phyloP scores from a whole-genome alignment of 2,797 vertebrate genomes.

The Buphagus erythrorhynchus region DNA sequence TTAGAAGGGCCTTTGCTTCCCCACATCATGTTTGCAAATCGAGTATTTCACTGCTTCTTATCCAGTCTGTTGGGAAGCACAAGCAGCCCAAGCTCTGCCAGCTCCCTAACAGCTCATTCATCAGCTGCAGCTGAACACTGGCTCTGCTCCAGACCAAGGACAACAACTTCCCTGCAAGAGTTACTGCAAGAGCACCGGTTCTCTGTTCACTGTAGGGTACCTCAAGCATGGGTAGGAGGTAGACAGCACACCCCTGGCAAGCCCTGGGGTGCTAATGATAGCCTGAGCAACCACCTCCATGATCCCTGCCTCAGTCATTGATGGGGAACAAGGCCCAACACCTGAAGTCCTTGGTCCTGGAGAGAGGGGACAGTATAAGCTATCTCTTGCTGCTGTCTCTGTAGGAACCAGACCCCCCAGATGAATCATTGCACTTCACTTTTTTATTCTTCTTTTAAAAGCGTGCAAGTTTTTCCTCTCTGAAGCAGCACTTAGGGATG shows the following conservation, averaged over 20 bases:
- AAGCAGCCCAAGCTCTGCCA: not conserved
- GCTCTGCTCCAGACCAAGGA: not conserved
- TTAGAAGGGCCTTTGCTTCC: not conserved
- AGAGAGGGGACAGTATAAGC: not conserved
- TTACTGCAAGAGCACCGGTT: not conserved
- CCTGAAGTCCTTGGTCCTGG: not conserved
- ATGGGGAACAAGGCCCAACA: too few species aligned
- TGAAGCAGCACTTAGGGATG: not conserved
- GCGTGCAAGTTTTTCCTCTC: not conserved
- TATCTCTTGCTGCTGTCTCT: not conserved
- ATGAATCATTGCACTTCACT: not conserved
- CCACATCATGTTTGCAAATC: not conserved
- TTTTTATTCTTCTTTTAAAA: not conserved
- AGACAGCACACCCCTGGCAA: not conserved
- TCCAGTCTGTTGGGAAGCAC: not conserved
- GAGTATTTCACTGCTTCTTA: not conserved
- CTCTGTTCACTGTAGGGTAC: not conserved
- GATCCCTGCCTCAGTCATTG: not conserved
- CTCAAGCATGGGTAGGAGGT: not conserved
- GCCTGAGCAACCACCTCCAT: not conserved
- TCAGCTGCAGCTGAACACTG: not conserved
- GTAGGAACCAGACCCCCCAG: not conserved
- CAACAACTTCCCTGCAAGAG: not conserved
- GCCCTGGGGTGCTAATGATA: fast-evolving
- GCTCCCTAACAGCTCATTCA: not conserved